Evolutionary conservation across 2,888 invertebrate genomes (phyloP), one percentile per base, ranked within the genome.

Genomic region (Sceliomorpha sp.): DNA sequence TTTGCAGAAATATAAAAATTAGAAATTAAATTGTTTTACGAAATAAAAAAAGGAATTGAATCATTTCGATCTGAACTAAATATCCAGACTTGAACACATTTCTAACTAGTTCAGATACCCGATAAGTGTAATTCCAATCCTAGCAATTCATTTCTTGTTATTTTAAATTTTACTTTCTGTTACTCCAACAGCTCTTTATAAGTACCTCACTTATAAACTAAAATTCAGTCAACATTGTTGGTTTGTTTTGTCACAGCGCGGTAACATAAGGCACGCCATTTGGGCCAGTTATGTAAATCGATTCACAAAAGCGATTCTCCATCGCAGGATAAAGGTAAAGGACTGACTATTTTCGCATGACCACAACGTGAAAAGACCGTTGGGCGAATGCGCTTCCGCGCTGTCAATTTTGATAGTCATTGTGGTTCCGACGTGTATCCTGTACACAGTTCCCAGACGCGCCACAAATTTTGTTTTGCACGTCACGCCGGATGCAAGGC

Each of bases 401-500:
- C 64, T 68, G 64, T 71, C 72, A 63, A 71, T 70, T 72, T 72
- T 36, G 70, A 71, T 68, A 72, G 75, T 74, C 75, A 75, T 76
- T 76, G 77, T 60, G 77, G 77, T 77, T 73, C 73, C 62, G 44
- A 31, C 64, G 2, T 58, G 59, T 63, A 60, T 71, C 59, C 71
- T 59, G 70, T 44, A 10, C 26, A 15, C 40, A 59, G 55, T 59
- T 66, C 37, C 62, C 69, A 58, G 48, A 66, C 53, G 50, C 36
- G 60, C 63, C 63, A 60, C 63, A 64, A 69, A 66, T 55, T 70
- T 69, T 31, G 68, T 58, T 69, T 44, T 32, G 64, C 72, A 58
- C 60, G 73, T 66, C 69, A 73, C 62, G 66, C 64, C 36, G 27
- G 63, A 39, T 59, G 55, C 70, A 73, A 73, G 70, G 68, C 73